A percentile compares a stretch with the other conserved stretches of the same genome.
Evolutionary conservation across 2,888 invertebrate species (phyloP).

Genomic region (Drosophila engyochracea): DNA sequence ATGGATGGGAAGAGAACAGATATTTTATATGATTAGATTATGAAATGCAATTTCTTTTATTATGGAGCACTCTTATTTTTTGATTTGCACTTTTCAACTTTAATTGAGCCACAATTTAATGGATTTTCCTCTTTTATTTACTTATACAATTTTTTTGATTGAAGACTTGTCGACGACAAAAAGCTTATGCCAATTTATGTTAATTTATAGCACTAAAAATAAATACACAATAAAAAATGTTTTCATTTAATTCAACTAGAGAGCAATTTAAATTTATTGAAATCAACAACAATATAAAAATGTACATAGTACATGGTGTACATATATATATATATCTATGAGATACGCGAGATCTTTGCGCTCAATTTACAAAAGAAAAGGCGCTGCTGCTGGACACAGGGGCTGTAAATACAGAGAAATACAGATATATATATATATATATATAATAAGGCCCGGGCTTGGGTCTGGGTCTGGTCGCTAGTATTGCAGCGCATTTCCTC

Average conservation of each 20-base stretch:
- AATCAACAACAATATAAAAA: conserved; percentile 44
- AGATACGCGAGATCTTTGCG: conserved; percentile 64
- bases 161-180: conserved; percentile 32
- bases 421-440: conserved; percentile 10
- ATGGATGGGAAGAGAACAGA: conserved; percentile 9
- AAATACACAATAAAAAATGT: conserved; percentile 65
- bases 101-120: conserved; percentile 19
- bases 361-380: conserved; percentile 58
- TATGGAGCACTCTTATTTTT: conserved; percentile 14
- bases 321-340: conserved; percentile 38
- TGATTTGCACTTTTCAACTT: conserved; percentile 34
- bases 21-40: conserved; percentile 10
- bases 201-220: conserved; percentile 77
- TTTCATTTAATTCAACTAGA: conserved; percentile 78
- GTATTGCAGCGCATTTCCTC: conserved; percentile 67
- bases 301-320: not conserved
- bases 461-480: conserved; percentile 30
- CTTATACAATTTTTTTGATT: conserved; percentile 14
- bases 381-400: conserved; percentile 43
- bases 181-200: conserved; percentile 77
- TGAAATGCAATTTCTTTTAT: conserved; percentile 6
- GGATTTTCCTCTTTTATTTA: conserved; percentile 10
- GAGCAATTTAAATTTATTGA: conserved; percentile 80
- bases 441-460: conserved; percentile 41
- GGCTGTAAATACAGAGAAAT: conserved; percentile 20